Percentiles rank a stretch among this genome's conserved stretches.
These are phyloP conservation scores for Lycaon pictus DNA, from an alignment of 2,113 vertebrate genomes.

Conservation along the genomic window DNA sequence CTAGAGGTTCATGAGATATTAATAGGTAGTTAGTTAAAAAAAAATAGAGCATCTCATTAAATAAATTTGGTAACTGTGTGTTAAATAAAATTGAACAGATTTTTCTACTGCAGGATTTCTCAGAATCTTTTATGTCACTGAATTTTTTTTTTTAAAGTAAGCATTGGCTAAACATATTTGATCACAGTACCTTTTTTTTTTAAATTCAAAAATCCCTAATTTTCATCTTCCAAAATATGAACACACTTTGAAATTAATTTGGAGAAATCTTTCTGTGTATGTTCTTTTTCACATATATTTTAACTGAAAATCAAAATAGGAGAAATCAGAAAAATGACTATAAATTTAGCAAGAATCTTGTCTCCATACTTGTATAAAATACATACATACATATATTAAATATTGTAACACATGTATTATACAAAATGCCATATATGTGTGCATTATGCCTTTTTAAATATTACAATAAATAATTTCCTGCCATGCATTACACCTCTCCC, in stretches of 20 bases:
- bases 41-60: not conserved
- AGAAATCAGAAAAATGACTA: not conserved
- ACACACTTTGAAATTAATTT: not conserved
- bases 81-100: slow-evolving; percentile 6
- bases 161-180: not conserved
- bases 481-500: not conserved
- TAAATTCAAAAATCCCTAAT: not conserved
- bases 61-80: not conserved
- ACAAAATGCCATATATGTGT: not conserved
- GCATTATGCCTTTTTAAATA: not conserved
- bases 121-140: not conserved
- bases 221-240: not conserved
- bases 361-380: not conserved
- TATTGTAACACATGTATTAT: not conserved
- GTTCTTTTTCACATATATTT: not conserved
- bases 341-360: not conserved
- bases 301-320: slow-evolving; percentile 34
- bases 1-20: not conserved
- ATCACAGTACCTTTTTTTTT: not conserved
- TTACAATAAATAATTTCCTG: not conserved
- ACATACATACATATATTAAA: not conserved
- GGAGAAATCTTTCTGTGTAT: not conserved
- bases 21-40: not conserved
- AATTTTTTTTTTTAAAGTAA: not conserved
- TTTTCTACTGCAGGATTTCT: not conserved